phyloP scores from a whole-genome alignment of 2,888 invertebrate species.

The Callimorpha dominula region DNA sequence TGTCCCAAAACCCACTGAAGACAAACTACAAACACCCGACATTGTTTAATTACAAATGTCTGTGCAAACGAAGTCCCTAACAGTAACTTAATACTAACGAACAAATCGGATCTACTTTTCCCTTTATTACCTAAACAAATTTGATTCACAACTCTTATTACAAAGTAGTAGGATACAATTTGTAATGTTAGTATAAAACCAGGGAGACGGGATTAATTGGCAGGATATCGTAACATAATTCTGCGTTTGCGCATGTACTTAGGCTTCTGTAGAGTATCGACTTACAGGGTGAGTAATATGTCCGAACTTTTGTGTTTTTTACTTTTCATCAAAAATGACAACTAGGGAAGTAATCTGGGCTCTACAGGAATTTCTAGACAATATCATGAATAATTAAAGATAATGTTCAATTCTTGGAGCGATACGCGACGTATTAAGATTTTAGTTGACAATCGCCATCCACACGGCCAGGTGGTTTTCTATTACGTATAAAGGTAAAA shows the following conservation, averaged over 20 bases:
- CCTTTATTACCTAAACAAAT: constrained; percentile 39
- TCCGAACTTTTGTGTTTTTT: constrained; percentile 6
- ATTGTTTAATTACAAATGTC: constrained; percentile 37
- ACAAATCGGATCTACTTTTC: constrained; percentile 56
- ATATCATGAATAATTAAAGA: background rate
- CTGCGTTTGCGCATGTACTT: constrained; percentile 67
- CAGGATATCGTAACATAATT: constrained; percentile 78
- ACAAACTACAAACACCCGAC: constrained; percentile 9
- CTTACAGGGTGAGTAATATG: constrained; percentile 34
- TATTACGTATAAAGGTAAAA: too few relatives aligned
- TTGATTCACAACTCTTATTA: constrained; percentile 18
- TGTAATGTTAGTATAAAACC: background rate
- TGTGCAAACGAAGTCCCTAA: constrained; percentile 35
- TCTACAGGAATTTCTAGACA: background rate
- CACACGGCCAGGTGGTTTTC: too few relatives aligned
- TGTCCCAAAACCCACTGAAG: constrained; percentile 1
- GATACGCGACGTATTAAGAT: too few relatives aligned
- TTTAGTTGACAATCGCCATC: too few relatives aligned
- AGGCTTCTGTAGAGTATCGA: constrained; percentile 48
- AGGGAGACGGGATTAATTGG: constrained; percentile 66
- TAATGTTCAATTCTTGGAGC: background rate
- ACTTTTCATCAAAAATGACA: background rate
- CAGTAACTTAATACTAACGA: constrained; percentile 47
- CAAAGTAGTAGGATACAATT: constrained; percentile 7
- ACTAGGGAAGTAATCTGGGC: background rate